Evolutionary conservation across 1,140 invertebrate genomes (phyloP).

Genomic region (Tyrophagus putrescentiae): DNA sequence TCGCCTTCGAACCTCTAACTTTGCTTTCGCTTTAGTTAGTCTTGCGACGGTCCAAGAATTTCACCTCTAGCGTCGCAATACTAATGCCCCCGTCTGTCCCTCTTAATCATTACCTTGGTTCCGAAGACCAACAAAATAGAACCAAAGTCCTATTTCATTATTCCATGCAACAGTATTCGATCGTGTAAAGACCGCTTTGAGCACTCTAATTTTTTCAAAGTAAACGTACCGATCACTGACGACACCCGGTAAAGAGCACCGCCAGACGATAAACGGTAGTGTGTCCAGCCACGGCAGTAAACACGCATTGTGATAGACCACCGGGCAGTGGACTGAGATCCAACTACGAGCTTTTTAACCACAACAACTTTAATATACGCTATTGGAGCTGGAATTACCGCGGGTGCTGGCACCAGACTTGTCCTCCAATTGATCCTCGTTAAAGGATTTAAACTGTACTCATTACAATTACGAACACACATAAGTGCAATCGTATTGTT

Average conservation of each 20-base stretch:
- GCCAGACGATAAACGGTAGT: conserved; percentile 26
- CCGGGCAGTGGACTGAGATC: conserved; percentile 29
- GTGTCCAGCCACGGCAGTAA: conserved; percentile 9
- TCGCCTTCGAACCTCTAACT: conserved; percentile 65
- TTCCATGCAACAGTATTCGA: conserved; percentile 58
- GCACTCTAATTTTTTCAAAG: conserved; percentile 64
- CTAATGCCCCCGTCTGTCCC: conserved; percentile 35
- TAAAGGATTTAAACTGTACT: conserved; percentile 75
- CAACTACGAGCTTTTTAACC: conserved; percentile 39
- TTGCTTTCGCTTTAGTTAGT: conserved; percentile 59
- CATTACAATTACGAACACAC: conserved; percentile 69
- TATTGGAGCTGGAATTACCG: conserved; percentile 81
- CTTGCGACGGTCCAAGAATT: conserved; percentile 56
- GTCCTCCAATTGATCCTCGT: conserved; percentile 71
- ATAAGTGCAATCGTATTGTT: conserved; percentile 61
- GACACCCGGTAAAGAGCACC: conserved; percentile 35
- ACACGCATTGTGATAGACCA: conserved; percentile 35
- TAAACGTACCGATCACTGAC: conserved; percentile 39
- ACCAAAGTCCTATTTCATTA: conserved; percentile 63
- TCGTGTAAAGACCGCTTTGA: conserved; percentile 31
- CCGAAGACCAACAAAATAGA: conserved; percentile 44
- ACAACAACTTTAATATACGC: conserved; percentile 61
- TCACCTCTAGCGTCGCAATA: conserved; percentile 51
- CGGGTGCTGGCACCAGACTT: conserved; percentile 56
- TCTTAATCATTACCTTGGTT: conserved; percentile 55